Base-by-base conservation (phyloP, 2,797 vertebrate species). In the Hirundo rustica region DNA sequence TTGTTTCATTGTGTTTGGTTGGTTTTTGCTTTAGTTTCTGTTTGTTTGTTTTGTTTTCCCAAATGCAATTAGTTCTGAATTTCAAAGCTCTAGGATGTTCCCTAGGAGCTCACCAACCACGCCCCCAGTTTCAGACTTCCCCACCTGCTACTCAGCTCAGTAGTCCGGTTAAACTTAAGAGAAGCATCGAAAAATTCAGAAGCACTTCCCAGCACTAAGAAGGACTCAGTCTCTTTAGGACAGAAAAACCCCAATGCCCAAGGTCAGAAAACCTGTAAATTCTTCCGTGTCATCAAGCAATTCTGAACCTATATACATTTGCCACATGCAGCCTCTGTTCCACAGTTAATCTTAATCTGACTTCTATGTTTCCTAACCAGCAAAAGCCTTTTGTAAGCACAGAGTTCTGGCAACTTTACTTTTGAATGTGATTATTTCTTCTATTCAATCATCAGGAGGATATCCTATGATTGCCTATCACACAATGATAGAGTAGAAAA, bases 81-180 rank as follows among this genome's bases (percentile, higher is more conserved):
- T 85, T 86, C 53, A 84, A 79, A 93, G 53, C 23, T 78, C 68
- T 71, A 48, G 29, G 16, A 45, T 61, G 13, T 61, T 89, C 26
- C 38, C 6, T 9, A 72, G 26, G 38, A 78, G 11, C 5, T 14
- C n/a, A 14, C 1, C 8, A 45, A 8, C 3, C 11, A 20, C 0
- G 0, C 15, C 3, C 4, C 2, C 23, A 22, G 0, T 48, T 75
- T 75, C 45, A 81, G 75, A 45, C 34, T 50, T 4, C 7, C 4
- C 10, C 12, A 58, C 8, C 10, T 67, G 40, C 21, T 87, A n/a
- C 38, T 83, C 20, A 58, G 55, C 36, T 89, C 26, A 64, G 20
- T 9, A 71, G 25, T n/a, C 20, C 32, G 30, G 11, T 44, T 89
- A 73, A 64, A 36, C 13, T 61, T 47, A 81, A 48, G 5, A 76